Base-by-base conservation (phyloP, 1,140 invertebrate species). In the Drosophila mojavensis region DNA sequence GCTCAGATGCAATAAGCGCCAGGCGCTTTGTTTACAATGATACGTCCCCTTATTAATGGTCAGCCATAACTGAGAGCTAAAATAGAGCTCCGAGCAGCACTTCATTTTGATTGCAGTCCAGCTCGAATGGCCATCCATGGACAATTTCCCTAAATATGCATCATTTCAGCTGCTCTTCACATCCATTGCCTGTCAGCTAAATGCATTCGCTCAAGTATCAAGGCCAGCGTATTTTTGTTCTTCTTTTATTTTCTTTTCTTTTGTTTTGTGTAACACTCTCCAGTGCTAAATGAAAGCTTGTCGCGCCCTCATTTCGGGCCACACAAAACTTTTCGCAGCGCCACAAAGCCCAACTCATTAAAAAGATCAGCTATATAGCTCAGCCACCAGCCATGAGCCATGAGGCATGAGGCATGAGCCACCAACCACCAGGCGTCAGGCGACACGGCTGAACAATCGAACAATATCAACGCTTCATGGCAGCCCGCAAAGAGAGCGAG, bases 321-420 rank as follows among this genome's bases (percentile, higher is more conserved):
- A 68, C 71, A 66, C 63, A 80, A 85, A 78, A 86, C 75, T 83
- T 88, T 86, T 86, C 76, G 72, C 79, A 69, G 45, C 50, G 75
- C 83, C 75, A 75, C 75, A 86, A 86, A 82, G 70, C 79, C 79
- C 83, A 88, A 88, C 83, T 86, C 83, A 86, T 86, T 86, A 86
- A 86, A 86, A 88, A 88, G 83, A 86, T 86, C 83, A 86, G 55
- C 69, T 68, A 65, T 33, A 33, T 30, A 51, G 17, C 60, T 10
- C 45, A 30, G 7, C 9, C 20, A 24, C 2, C 33, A 9, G 17
- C 39, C 39, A n/a, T 0, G 24, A 4, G 43, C 43, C 36, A 47
- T 58, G 24, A 43, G 69, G 33, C 45, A 60, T 58, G 24, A 43
- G 69, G 33, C 45, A 60, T 58, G 24, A 43, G 69, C 41, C 45